Evolutionary conservation across 2,797 vertebrate genomes (phyloP), one percentile per base, ranked within the genome.

Genomic region (Notolepis coatsorum): DNA sequence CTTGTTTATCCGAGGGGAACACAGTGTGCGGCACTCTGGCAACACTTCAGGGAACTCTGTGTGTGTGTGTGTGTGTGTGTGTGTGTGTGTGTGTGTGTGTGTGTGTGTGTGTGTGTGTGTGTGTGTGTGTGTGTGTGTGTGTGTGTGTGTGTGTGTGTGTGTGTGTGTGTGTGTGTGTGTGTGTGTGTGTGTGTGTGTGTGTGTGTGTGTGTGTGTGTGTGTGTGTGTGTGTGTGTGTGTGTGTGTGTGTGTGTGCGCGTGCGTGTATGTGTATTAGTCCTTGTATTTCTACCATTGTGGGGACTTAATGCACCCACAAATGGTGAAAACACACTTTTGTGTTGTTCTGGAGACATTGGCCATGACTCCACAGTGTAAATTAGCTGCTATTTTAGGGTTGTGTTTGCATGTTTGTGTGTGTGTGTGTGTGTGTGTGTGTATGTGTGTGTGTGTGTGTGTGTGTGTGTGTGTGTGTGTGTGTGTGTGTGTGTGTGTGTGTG

Each of bases 1-100:
- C 39, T 58, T 73, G 68, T 76, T 72, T 65, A 61, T 72, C 65
- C 75, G 71, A 3, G 15, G 68, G 67, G 57, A 71, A 68, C 49
- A 68, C 49, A 30, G 52, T 50, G 41, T 42, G 51, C 27, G 45
- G 53, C 31, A n/a, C n/a, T 70, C 47, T 68, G 23, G 25, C 6
- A 56, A 65, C 52, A 49, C 69, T 71, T 68, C 12, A 56, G 51
- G 51, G 42, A 61, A 10, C 28, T 30, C 4, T 30, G 28, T 30
- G 28, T 30, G 28, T 55, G n/a, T 39, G 23, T 38, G 30, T 9
- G 41, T 35, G 41, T 71, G 55, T 43, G 43, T n/a, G 31, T 33
- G 50, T 3, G 21, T 35, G 17, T 33, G 15, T 56, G n/a, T 47
- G 18, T 39, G 35, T 31, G 43, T 21, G 9, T 13, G 43, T 24